Evolutionary conservation across 1,140 invertebrate species (phyloP).

Genomic region (Reticulitermes speratus): DNA sequence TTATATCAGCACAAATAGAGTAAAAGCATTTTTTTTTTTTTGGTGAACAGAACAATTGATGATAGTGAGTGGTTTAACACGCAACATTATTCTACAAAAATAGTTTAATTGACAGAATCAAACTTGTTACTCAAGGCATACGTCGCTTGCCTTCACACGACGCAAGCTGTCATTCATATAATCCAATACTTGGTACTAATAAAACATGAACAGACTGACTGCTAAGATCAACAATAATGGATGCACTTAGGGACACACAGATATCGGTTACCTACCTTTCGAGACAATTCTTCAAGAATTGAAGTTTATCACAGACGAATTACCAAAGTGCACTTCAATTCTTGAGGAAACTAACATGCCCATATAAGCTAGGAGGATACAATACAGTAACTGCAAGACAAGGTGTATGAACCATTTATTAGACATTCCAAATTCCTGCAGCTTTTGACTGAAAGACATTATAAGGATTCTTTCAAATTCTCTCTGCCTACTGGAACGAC

Average conservation of each 20-base stretch:
- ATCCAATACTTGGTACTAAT: background rate
- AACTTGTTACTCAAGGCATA: background rate
- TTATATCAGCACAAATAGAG: background rate
- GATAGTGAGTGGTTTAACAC: background rate
- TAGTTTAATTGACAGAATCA: background rate
- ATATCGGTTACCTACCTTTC: background rate
- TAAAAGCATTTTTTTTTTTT: background rate
- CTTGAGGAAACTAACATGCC: background rate
- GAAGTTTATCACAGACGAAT: conserved; percentile 1
- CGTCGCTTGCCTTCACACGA: background rate
- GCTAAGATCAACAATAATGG: background rate
- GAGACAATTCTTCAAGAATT: background rate
- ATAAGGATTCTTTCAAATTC: too few relatives aligned
- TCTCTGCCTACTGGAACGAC: background rate
- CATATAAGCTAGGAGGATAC: background rate
- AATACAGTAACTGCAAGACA: background rate
- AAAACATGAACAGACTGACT: background rate
- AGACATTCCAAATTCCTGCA: background rate
- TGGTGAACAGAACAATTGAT: background rate
- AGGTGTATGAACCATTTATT: background rate
- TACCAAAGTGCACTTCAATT: conserved; percentile 7
- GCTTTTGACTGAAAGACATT: too few relatives aligned
- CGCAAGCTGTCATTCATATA: too few relatives aligned
- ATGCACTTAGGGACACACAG: background rate
- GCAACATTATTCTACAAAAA: background rate